phyloP scores from a whole-genome alignment of 2,888 invertebrate species.

The Ashinkailepas kermadecensis region DNA sequence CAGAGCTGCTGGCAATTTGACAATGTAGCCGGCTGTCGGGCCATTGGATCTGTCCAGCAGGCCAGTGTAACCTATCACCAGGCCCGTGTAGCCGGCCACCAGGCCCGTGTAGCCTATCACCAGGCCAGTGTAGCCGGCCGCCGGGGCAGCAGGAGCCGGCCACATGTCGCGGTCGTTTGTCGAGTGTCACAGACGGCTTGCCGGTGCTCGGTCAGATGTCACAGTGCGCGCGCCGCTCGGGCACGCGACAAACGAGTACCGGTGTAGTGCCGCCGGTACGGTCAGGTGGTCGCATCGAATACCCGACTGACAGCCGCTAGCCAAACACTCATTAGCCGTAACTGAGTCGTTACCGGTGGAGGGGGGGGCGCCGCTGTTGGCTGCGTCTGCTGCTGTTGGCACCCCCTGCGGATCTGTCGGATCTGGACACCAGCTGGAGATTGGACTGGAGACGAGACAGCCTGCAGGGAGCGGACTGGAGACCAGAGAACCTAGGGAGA shows the following conservation, averaged over 20 bases:
- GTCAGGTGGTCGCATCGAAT: constrained; percentile 1
- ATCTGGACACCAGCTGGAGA: too few species aligned
- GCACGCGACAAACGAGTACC: background rate
- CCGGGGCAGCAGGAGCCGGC: background rate
- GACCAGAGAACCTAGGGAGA: too few species aligned
- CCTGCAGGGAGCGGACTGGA: too few species aligned
- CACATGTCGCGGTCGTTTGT: background rate
- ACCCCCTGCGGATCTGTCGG: too few species aligned
- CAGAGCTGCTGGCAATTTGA: too few species aligned
- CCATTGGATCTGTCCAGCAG: too few species aligned
- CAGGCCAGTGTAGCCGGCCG: background rate
- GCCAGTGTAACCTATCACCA: too few species aligned
- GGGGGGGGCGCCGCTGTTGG: background rate
- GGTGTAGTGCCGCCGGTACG: background rate
- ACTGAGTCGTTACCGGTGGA: background rate
- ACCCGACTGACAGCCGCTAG: background rate
- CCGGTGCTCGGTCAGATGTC: background rate
- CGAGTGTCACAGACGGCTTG: background rate
- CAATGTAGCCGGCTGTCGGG: too few species aligned
- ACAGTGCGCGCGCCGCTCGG: background rate
- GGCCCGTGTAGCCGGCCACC: too few species aligned
- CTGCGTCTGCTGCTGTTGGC: too few species aligned
- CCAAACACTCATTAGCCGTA: constrained; percentile 15
- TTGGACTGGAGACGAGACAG: too few species aligned
- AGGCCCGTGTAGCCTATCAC: too few species aligned